phyloP scores from a whole-genome alignment of 2,888 invertebrate species.

The Conomelus anceps region DNA sequence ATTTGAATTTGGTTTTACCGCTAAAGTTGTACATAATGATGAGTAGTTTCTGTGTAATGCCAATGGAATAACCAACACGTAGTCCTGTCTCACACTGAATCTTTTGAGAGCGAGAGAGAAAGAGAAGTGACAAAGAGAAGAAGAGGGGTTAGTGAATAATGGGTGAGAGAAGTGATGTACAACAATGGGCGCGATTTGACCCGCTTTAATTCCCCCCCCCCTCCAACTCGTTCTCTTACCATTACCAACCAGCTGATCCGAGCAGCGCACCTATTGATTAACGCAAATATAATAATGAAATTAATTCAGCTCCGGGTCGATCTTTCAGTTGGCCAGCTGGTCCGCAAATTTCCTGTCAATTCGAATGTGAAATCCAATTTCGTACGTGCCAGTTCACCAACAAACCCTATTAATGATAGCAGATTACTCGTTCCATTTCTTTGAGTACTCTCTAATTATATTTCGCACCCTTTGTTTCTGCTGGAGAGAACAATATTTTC shows the following conservation, averaged over 20 bases:
- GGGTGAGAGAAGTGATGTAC: not conserved
- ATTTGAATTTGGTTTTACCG: too few relatives aligned
- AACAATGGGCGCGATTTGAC: not conserved
- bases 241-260: too few relatives aligned
- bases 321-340: not conserved
- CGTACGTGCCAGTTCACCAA: not conserved
- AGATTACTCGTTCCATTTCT: not conserved
- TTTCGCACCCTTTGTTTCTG: not conserved
- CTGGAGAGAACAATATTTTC: not conserved
- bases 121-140: not conserved
- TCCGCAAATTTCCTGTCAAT: not conserved
- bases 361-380: not conserved
- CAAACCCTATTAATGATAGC: not conserved
- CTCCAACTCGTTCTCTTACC: not conserved
- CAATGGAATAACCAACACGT: too few relatives aligned
- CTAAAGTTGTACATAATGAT: too few relatives aligned
- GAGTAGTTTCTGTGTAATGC: too few relatives aligned
- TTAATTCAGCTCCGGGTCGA: not conserved
- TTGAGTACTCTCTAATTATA: not conserved
- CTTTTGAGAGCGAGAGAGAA: not conserved
- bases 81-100: not conserved
- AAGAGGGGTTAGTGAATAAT: not conserved
- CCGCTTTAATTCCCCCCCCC: not conserved
- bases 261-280: not conserved
- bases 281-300: not conserved